Evolutionary conservation across 1,140 invertebrate species (phyloP), one percentile per base, ranked within the genome.

Genomic region (Prorops nasuta): DNA sequence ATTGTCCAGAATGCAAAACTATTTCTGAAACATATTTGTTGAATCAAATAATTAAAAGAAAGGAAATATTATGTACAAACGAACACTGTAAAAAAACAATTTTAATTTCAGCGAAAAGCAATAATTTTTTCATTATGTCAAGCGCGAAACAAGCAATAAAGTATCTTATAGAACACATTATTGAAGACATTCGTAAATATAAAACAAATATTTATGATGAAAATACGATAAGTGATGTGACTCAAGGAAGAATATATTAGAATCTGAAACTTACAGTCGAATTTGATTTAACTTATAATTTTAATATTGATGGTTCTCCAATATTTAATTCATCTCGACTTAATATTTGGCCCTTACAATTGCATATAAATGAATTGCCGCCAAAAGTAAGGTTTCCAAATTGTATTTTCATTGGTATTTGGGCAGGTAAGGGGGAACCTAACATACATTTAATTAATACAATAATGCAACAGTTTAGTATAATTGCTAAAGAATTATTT

Each of bases 281-380:
- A 32, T 31, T 15, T 32, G 9, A 9, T 15, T 40, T 24, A 41
- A 48, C 56, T 7, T 47, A 49, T n/a, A 60, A 53, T 50, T 20
- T 41, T n/a, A 60, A 56, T 47, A 28, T 46, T 1, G 57, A 60
- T 45, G 57, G 57, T 10, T 51, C 51, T 14, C 43, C 42, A 37
- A 51, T 58, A 41, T 43, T 49, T 1, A 51, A 51, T 19, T 54
- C 44, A 24, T 49, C 36, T 9, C 20, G 7, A 2, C 46, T 39
- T 46, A 49, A 41, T 40, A 41, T 54, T 20, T 59, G 56, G 56
- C 45, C 56, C 2, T 39, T 55, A 15, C 52, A 49, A 20, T 18
- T 59, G 28, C 21, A 54, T 35, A 54, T 59, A 20, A 59, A 59
- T n/a, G 56, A 59, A 20, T 35, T 59, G 9, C 52, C 56, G 2